A percentile compares a stretch with the other conserved stretches of the same genome.
Conservation (phyloP, 1,140 invertebrate species). For the Proctacanthus coquilletti region DNA sequence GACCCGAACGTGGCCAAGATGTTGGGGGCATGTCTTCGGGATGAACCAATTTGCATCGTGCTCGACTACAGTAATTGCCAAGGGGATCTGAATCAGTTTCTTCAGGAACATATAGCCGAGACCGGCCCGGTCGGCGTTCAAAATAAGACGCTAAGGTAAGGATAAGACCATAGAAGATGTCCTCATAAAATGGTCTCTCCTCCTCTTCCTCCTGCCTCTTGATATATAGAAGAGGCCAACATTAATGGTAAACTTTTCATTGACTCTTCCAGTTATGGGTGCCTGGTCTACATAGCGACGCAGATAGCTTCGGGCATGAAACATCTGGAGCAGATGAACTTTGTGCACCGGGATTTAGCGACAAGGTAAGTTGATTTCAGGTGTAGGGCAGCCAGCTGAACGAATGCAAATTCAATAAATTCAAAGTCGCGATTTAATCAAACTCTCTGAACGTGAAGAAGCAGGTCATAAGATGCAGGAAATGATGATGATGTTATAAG, state of each 20-base stretch:
- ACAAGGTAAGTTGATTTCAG: constrained; percentile 40
- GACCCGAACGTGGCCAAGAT: constrained; percentile 65
- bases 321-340: constrained; percentile 63
- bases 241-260: too few relatives aligned
- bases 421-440: too few relatives aligned
- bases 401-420: too few relatives aligned
- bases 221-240: too few relatives aligned
- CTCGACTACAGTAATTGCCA: constrained; percentile 43
- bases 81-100: constrained; percentile 60
- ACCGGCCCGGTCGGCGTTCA: constrained; percentile 24
- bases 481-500: too few relatives aligned
- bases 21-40: constrained; percentile 58
- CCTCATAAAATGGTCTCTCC: constrained; percentile 10
- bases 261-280: constrained; percentile 48
- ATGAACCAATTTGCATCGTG: constrained; percentile 54
- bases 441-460: too few relatives aligned
- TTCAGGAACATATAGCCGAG: constrained; percentile 60
- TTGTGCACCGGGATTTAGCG: constrained; percentile 66
- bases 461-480: too few relatives aligned
- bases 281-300: constrained; percentile 55
- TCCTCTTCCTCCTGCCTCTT: constrained; percentile 8
- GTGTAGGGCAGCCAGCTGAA: too few relatives aligned
- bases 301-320: constrained; percentile 77
- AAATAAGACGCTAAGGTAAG: constrained; percentile 11
- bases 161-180: too few relatives aligned